Conservation (phyloP, 2,888 invertebrate species). For the Diogma glabrata region DNA sequence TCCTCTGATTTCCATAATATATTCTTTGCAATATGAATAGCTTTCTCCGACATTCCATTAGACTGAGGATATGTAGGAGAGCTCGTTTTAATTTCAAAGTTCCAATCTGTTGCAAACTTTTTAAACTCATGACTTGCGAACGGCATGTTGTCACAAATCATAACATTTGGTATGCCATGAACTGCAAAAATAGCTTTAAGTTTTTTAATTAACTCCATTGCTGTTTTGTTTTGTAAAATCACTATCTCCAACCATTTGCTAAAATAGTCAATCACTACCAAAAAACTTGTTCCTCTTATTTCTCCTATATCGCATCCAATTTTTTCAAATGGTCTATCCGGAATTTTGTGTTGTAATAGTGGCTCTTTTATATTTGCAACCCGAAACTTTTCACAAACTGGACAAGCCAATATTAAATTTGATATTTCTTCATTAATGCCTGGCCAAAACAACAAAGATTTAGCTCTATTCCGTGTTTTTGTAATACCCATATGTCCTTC, state of each 20-base stretch:
- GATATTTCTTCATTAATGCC: conserved; percentile 10
- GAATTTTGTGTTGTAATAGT: conserved; percentile 11
- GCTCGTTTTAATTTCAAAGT: no score
- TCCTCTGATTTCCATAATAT: no score
- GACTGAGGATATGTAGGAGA: neutral
- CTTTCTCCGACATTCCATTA: neutral
- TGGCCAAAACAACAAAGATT: conserved; percentile 12
- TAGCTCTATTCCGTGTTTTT: neutral
- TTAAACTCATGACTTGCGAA: conserved; percentile 4
- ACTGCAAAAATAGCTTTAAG: conserved; percentile 15
- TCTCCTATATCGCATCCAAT: conserved; percentile 13
- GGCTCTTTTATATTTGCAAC: conserved; percentile 12
- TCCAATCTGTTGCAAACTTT: conserved; percentile 5
- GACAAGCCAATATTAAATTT: conserved; percentile 8
- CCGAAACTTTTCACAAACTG: conserved; percentile 9
- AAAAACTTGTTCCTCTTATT: conserved; percentile 12
- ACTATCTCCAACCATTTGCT: conserved; percentile 17
- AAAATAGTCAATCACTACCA: conserved; percentile 16
- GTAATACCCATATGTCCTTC: conserved; percentile 9
- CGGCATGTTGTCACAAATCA: conserved; percentile 8
- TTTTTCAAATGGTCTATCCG: conserved; percentile 11
- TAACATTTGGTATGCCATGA: conserved; percentile 9
- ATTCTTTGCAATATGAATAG: no score
- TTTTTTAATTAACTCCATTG: conserved; percentile 12
- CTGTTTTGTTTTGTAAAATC: conserved; percentile 6